Percentiles rank a stretch among this genome's conserved stretches.
Evolutionary conservation across 2,113 vertebrate genomes (phyloP).

Genomic region (Phaethon lepturus): DNA sequence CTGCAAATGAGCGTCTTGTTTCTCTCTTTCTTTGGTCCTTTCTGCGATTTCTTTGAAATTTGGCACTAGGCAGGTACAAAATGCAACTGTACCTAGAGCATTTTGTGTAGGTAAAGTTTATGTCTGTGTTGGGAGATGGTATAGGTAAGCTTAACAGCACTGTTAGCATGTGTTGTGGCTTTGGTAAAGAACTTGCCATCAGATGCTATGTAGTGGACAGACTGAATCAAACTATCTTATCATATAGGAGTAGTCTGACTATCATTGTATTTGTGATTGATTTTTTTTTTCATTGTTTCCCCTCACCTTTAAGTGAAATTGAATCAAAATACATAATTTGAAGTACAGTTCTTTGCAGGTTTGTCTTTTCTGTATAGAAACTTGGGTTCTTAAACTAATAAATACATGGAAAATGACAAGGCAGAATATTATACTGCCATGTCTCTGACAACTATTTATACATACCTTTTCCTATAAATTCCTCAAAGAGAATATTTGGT

Average conservation of each 20-base stretch:
- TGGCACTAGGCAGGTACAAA: not conserved
- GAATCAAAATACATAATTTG: not conserved
- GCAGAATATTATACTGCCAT: not conserved
- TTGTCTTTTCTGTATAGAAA: not conserved
- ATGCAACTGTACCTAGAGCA: not conserved
- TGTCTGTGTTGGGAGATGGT: not conserved
- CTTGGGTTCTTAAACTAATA: not conserved
- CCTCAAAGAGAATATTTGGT: not conserved
- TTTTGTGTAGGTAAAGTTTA: not conserved
- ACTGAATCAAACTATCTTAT: not conserved
- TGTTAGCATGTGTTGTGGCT: not conserved
- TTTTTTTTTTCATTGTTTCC: not conserved
- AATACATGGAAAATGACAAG: not conserved
- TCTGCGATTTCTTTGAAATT: not conserved
- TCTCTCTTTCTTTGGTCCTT: not conserved
- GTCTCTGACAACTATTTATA: not conserved
- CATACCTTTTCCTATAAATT: not conserved
- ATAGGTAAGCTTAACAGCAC: not conserved
- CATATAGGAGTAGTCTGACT: not conserved
- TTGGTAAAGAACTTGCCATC: not conserved
- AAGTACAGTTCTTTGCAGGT: accelerated
- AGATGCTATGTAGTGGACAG: not conserved
- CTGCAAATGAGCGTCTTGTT: not conserved
- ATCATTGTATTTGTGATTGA: not conserved
- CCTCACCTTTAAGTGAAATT: not conserved